A percentile compares a stretch with the other conserved stretches of the same genome.
Conservation (phyloP, 2,113 vertebrate genomes). For the Xyliphius kryptos region DNA sequence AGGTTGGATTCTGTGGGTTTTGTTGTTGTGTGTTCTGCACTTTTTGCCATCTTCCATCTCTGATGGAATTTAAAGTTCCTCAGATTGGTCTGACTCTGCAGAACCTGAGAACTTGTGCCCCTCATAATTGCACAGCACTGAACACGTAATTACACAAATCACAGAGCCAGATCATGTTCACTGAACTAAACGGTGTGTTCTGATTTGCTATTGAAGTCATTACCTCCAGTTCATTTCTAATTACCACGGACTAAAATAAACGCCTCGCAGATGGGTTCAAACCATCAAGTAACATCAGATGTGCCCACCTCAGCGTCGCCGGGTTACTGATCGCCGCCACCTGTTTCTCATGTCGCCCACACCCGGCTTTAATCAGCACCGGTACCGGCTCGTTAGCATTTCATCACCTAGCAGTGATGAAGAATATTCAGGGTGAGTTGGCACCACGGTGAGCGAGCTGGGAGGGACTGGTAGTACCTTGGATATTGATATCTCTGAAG, state of each 20-base stretch:
- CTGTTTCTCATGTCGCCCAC: slow-evolving; percentile 5
- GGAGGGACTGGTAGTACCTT: no score
- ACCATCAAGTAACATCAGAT: neutral
- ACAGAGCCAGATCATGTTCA: neutral
- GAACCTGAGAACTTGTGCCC: neutral
- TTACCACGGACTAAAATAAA: neutral
- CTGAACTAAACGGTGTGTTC: neutral
- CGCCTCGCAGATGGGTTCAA: neutral
- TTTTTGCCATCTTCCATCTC: no score
- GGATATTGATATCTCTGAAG: no score
- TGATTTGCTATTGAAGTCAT: neutral
- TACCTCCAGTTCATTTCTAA: neutral
- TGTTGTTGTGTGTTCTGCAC: no score
- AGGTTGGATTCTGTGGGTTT: no score
- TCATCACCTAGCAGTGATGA: no score
- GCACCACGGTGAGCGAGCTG: no score
- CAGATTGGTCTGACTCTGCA: neutral
- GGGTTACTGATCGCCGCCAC: neutral
- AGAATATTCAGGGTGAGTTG: no score
- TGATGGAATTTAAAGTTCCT: no score
- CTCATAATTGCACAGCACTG: neutral
- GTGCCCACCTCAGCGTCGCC: neutral
- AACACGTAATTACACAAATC: neutral
- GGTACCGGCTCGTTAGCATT: no score
- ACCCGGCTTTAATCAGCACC: neutral